phyloP scores from a whole-genome alignment of 2,113 vertebrate species.

The Mus musculus region DNA sequence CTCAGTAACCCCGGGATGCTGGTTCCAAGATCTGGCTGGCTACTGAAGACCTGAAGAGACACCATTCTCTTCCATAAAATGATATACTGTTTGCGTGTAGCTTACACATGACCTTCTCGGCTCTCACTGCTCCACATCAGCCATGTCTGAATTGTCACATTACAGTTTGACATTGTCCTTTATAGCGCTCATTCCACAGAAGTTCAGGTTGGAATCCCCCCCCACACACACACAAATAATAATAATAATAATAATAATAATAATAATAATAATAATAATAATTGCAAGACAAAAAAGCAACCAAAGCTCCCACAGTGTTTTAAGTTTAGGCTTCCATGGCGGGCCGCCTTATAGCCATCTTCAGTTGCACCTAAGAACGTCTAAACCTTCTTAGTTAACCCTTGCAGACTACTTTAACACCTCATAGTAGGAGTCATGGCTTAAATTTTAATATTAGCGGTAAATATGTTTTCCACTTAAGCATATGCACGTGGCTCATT shows the following conservation, averaged over 20 bases:
- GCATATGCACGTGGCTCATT: accelerated
- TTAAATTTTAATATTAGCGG: not conserved
- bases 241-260: not conserved
- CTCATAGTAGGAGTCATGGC: no score
- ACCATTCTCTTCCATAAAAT: not conserved
- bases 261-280: not conserved
- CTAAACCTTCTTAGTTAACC: not conserved
- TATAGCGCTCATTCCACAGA: not conserved
- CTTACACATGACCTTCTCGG: not conserved
- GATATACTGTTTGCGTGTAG: not conserved
- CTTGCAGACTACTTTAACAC: not conserved
- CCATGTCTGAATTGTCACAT: not conserved
- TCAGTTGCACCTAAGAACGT: accelerated
- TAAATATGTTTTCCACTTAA: not conserved
- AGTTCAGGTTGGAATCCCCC: not conserved
- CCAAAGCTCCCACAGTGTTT: not conserved
- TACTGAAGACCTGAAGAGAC: not conserved
- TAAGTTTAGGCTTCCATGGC: not conserved
- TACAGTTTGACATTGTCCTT: not conserved
- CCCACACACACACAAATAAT: not conserved
- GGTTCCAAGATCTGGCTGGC: not conserved
- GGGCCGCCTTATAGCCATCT: not conserved
- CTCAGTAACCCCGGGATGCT: not conserved
- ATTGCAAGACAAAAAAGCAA: not conserved
- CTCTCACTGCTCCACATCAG: not conserved